phyloP scores from a whole-genome alignment of 2,797 vertebrate genomes.

The Coccyzus lansbergi region DNA sequence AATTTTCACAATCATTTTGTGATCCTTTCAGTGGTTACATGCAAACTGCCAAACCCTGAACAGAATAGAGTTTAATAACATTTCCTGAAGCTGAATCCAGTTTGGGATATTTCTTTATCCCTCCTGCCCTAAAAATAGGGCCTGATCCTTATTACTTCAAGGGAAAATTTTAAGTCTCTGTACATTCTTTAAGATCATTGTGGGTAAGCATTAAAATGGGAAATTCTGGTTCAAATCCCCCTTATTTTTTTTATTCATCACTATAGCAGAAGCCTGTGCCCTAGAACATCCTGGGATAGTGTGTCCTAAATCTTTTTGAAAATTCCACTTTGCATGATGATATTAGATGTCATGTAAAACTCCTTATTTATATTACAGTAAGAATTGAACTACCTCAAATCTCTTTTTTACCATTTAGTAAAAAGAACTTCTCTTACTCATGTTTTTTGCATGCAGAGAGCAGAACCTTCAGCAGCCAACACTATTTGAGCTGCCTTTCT shows the following conservation, averaged over 20 bases:
- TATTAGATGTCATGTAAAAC: background rate
- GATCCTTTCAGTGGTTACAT: background rate
- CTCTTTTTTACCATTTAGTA: background rate
- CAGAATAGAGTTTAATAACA: background rate
- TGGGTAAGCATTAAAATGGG: background rate
- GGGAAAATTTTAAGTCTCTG: background rate
- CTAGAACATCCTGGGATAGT: background rate
- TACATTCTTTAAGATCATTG: background rate
- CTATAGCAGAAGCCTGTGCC: background rate
- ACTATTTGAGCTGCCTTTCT: background rate
- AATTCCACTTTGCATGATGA: background rate
- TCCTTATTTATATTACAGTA: background rate
- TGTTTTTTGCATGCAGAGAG: background rate
- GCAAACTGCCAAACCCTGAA: background rate
- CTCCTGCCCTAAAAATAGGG: background rate
- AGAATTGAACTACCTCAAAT: background rate
- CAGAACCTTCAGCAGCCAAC: background rate
- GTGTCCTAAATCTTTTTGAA: background rate
- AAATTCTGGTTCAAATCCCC: background rate
- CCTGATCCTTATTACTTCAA: background rate
- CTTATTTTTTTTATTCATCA: background rate
- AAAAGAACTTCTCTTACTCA: background rate
- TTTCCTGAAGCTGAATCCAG: background rate
- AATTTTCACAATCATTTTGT: background rate
- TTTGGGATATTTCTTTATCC: background rate